Base-by-base conservation (phyloP, 2,797 vertebrate species). In the Peromyscus eremicus region DNA sequence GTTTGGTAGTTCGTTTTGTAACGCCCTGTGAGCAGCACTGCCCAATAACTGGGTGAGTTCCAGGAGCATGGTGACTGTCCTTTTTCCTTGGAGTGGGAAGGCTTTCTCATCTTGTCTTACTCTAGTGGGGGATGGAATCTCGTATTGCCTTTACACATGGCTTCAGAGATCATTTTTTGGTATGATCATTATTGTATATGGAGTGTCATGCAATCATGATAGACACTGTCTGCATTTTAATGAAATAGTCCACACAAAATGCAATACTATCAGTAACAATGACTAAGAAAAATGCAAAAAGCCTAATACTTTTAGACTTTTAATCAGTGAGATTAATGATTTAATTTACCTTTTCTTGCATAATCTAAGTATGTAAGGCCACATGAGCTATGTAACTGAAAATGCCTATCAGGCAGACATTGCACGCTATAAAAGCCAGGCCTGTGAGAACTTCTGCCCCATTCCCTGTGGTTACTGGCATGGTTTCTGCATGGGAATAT, bases 1-100 rank as follows among this genome's bases (percentile, higher is more conserved):
- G 66, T 96, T 97, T 82, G 40, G 71, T 97, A 81, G 91, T 79
- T n/a, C 68, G 43, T 21, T 94, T 97, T 97, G 83, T 75, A 89
- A 90, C 27, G 55, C 21, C 46, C 92, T 37, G 77, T 3, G 55
- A 92, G 94, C 60, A 92, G 91, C 73, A 29, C 71, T 85, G 68
- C 37, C 91, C 95, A 96, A 88, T 93, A 49, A 89, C 13, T 73
- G 6, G 90, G 75, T 93, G 68, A 88, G 57, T 3, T 83, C 92
- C 57, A 96, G 68, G 89, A 94, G 62, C 91, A 32, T 80, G 40
- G 27, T 75, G 2, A 94, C 85, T 92, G 62, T 86, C 77, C 64
- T 92, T 94, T 85, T 84, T 43, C 92, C 89, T 93, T 79, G 40
- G 4, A 55, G 46, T 73, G 46, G 52, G 40, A 86, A 87, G 27